phyloP scores from a whole-genome alignment of 2,888 invertebrate species.

The Acrobasis repandana region DNA sequence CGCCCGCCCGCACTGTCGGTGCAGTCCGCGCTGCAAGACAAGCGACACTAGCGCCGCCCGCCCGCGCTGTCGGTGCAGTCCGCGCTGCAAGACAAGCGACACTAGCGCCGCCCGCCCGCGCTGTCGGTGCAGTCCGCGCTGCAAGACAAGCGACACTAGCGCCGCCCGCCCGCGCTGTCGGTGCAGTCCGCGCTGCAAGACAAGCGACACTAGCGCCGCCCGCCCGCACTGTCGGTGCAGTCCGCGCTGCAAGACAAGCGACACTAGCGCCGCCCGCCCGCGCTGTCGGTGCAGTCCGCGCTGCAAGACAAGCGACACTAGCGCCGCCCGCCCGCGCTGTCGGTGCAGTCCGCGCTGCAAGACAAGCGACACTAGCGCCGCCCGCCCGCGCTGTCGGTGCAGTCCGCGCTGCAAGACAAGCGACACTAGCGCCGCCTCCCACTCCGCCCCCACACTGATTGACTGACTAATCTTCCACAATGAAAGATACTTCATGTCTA shows the following conservation, averaged over 20 bases:
- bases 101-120: too few relatives aligned
- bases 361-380: background rate
- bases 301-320: background rate
- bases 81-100: conserved; percentile 33
- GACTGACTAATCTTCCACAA: too few relatives aligned
- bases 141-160: too few relatives aligned
- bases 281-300: too few relatives aligned
- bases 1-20: too few relatives aligned
- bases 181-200: conserved; percentile 80
- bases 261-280: background rate
- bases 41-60: conserved; percentile 54
- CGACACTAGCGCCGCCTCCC: background rate
- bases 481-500: too few relatives aligned
- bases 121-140: too few relatives aligned
- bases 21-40: too few relatives aligned
- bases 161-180: too few relatives aligned
- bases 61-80: conserved; percentile 81
- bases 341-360: too few relatives aligned
- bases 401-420: background rate
- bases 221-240: conserved; percentile 70
- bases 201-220: conserved; percentile 51
- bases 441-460: too few relatives aligned
- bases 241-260: conserved; percentile 40
- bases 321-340: conserved; percentile 66
- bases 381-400: background rate